Percentiles rank a stretch among this genome's conserved stretches.
Evolutionary conservation across 2,888 invertebrate species (phyloP).

Genomic region (Tubulanus polymorphus): DNA sequence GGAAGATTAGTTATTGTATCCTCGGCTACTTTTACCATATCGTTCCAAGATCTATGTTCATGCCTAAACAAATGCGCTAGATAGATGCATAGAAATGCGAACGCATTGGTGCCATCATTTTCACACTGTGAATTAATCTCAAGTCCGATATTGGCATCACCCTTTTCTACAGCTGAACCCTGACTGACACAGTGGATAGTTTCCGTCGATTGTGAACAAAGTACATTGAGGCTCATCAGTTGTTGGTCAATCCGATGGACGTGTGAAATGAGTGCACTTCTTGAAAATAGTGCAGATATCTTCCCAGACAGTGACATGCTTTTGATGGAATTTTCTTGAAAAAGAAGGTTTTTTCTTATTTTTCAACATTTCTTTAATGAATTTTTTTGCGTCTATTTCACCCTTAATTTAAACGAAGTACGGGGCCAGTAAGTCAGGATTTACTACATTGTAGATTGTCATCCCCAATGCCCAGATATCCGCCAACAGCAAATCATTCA

Average conservation of each 20-base stretch:
- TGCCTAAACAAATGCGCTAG: no score
- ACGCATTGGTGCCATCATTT: no score
- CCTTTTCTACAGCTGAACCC: no score
- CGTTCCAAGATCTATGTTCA: no score
- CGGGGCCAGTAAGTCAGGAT: background rate
- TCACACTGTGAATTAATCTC: no score
- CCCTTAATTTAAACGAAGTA: background rate
- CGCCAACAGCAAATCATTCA: background rate
- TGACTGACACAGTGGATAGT: no score
- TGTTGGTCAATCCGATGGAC: background rate
- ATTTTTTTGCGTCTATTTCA: background rate
- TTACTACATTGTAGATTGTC: background rate
- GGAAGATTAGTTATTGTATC: no score
- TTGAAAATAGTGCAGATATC: background rate
- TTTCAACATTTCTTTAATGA: background rate
- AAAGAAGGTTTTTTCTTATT: background rate
- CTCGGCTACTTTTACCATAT: no score
- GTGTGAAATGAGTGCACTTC: background rate
- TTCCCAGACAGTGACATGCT: background rate
- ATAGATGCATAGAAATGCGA: no score
- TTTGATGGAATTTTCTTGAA: background rate
- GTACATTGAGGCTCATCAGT: background rate
- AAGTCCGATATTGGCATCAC: no score
- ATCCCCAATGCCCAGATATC: background rate
- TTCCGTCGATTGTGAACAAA: no score